phyloP scores from a whole-genome alignment of 2,113 vertebrate genomes.

The Sula dactylatra region DNA sequence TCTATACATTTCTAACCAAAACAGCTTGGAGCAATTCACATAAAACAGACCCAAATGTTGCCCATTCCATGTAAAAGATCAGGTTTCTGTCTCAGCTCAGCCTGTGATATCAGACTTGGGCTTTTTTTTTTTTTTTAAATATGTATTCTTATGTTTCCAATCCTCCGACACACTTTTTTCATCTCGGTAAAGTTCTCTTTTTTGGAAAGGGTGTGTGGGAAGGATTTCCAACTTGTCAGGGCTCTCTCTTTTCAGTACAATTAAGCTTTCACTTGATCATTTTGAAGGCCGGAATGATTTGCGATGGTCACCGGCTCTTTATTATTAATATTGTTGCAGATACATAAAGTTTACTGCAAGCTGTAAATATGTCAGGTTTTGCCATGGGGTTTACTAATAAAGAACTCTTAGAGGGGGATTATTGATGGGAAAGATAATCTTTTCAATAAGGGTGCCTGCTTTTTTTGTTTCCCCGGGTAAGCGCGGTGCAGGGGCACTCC shows the following conservation, averaged over 20 bases:
- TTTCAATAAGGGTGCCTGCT: conserved; percentile 75
- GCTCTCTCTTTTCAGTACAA: conserved; percentile 69
- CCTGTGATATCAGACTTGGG: conserved; percentile 72
- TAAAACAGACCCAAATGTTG: conserved; percentile 84
- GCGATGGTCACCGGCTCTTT: conserved; percentile 64
- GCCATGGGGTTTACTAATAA: conserved; percentile 77
- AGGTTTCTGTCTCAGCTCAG: conserved; percentile 76
- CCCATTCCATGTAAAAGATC: conserved; percentile 80
- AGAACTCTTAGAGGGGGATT: conserved; percentile 70
- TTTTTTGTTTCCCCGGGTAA: background rate
- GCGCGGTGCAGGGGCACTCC: background rate
- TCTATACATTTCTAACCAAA: conserved; percentile 81
- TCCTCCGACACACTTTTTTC: conserved; percentile 72
- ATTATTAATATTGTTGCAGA: conserved; percentile 76
- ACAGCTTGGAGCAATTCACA: conserved; percentile 86
- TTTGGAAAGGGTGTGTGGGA: conserved; percentile 50
- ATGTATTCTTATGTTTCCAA: conserved; percentile 78
- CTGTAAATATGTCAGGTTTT: conserved; percentile 80
- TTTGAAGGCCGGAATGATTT: conserved; percentile 72
- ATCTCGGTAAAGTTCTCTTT: conserved; percentile 59
- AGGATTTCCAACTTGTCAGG: conserved; percentile 63
- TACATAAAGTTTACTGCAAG: conserved; percentile 76
- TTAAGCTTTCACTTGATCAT: conserved; percentile 77
- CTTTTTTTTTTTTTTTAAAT: conserved; percentile 24
- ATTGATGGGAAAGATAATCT: conserved; percentile 83